A percentile compares a stretch with the other conserved stretches of the same genome.
These are phyloP conservation scores for Martes martes DNA, from an alignment of 2,113 vertebrate species.

Conservation along the genomic window DNA sequence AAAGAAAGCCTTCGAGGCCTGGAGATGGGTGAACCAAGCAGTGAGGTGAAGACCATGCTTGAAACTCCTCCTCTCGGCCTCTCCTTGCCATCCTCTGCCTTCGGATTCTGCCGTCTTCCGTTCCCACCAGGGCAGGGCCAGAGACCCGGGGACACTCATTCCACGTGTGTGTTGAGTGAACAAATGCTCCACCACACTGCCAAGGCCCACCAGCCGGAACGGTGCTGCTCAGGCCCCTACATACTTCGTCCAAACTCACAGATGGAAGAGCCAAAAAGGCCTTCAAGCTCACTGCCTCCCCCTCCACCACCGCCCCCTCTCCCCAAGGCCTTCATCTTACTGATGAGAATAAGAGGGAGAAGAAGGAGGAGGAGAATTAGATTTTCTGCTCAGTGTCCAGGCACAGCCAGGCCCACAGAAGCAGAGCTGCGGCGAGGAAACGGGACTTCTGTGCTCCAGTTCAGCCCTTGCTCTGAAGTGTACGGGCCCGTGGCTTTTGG, in stretches of 20 bases:
- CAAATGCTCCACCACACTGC: neutral
- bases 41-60: neutral
- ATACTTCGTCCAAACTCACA: neutral
- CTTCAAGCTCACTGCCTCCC: neutral
- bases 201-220: neutral
- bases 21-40: too few relatives aligned
- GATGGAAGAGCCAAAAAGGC: neutral
- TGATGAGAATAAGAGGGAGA: neutral
- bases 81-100: neutral
- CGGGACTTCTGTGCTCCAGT: too few relatives aligned
- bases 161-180: neutral
- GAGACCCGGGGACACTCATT: neutral
- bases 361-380: neutral
- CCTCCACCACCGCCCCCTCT: accelerated
- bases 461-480: neutral
- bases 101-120: neutral
- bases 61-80: neutral
- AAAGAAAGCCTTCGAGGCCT: neutral
- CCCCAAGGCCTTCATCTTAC: neutral
- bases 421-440: neutral
- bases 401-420: neutral
- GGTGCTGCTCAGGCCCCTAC: neutral
- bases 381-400: neutral
- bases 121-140: neutral
- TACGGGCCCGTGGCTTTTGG: neutral